Evolutionary conservation across 2,797 vertebrate species (phyloP).

Genomic region (Oreonectes daqikongensis): DNA sequence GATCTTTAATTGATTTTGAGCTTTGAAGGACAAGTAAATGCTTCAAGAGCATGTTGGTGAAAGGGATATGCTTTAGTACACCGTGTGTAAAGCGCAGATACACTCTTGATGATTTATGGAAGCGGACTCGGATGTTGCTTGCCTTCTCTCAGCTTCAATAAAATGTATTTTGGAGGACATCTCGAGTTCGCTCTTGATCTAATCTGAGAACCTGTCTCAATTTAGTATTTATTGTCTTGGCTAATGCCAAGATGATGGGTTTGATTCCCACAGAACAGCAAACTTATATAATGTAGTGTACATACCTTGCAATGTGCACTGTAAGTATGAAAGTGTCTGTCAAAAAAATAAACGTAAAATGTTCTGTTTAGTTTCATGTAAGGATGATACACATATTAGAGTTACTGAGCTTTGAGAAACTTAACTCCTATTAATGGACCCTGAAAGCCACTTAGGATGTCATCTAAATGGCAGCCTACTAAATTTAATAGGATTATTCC

Average conservation of each 20-base stretch:
- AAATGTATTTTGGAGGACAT: neutral
- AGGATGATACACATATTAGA: neutral
- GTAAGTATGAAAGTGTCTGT: neutral
- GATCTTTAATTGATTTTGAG: conserved; percentile 18
- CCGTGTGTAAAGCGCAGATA: conserved; percentile 59
- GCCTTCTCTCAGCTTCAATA: neutral
- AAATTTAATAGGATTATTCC: neutral
- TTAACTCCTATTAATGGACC: neutral
- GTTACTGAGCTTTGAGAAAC: neutral
- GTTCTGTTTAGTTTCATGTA: neutral
- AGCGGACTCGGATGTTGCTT: conserved; percentile 54
- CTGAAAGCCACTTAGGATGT: neutral
- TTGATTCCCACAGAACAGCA: neutral
- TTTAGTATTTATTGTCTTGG: neutral
- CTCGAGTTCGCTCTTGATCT: neutral
- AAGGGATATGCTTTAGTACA: conserved; percentile 51
- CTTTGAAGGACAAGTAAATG: conserved; percentile 64
- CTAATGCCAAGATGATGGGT: neutral
- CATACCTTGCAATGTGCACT: no score
- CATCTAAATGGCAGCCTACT: neutral
- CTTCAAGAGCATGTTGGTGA: conserved; percentile 63
- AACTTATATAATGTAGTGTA: no score
- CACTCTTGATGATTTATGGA: conserved; percentile 74
- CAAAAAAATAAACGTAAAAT: neutral
- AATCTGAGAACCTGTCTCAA: neutral